Conservation (phyloP, 2,888 invertebrate species). For the Acanthosepion pharaonis region DNA sequence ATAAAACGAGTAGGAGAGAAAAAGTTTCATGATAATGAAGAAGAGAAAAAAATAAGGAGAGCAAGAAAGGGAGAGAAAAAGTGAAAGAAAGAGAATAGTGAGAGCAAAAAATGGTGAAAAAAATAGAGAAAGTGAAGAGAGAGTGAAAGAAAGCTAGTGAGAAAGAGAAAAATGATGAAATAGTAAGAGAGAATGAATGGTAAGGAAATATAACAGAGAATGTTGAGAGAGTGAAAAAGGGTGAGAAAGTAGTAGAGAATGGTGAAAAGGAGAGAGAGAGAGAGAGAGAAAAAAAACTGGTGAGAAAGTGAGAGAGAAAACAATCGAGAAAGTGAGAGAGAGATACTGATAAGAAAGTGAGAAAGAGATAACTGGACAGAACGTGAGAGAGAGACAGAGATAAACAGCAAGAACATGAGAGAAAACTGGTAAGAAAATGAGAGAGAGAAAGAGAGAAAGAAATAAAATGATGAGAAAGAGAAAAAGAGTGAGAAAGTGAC, state of each 20-base stretch:
- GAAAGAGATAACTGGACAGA: too few species aligned
- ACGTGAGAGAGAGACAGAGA: too few species aligned
- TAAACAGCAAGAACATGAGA: background rate
- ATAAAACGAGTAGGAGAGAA: background rate
- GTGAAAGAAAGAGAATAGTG: background rate
- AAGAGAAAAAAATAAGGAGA: too few species aligned
- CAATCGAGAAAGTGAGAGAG: too few species aligned
- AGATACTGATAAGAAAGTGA: too few species aligned
- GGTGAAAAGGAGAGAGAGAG: too few species aligned
- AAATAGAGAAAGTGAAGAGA: background rate
- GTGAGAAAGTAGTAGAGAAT: too few species aligned
- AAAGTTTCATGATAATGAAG: background rate
- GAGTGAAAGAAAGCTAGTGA: background rate
- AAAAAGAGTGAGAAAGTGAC: background rate
- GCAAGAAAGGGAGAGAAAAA: background rate
- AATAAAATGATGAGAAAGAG: background rate
- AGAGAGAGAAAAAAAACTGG: too few species aligned
- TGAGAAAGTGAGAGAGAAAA: too few species aligned
- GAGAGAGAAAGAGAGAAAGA: background rate
- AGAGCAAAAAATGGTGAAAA: background rate
- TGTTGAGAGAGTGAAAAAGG: too few species aligned
- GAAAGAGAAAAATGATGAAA: background rate
- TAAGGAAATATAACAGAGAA: too few species aligned
- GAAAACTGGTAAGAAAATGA: background rate
- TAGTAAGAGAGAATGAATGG: background rate